phyloP scores from a whole-genome alignment of 2,797 vertebrate genomes.

The Urosaurus nigricauda region DNA sequence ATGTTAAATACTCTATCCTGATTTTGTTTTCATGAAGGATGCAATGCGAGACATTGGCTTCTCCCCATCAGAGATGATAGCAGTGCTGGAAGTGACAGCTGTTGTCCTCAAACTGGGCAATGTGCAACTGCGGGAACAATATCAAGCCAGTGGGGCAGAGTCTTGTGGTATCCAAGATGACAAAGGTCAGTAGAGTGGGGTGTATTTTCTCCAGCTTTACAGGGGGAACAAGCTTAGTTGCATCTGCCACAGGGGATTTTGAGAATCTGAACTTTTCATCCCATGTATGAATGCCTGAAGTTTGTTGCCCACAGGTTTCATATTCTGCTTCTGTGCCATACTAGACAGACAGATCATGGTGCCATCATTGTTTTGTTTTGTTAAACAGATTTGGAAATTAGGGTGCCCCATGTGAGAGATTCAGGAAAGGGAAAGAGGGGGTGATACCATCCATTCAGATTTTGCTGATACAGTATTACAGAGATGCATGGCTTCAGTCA shows the following conservation, averaged over 20 bases:
- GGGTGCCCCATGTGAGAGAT: background rate
- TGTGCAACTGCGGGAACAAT: slow-evolving; percentile 71
- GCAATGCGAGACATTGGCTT: slow-evolving; percentile 83
- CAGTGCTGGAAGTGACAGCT: slow-evolving; percentile 79
- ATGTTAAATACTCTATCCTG: background rate
- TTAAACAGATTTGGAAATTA: background rate
- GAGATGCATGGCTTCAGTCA: background rate
- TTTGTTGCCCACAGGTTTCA: too few species aligned
- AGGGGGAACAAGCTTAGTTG: background rate
- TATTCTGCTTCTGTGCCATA: too few species aligned
- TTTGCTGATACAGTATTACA: background rate
- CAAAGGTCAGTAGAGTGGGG: slow-evolving; percentile 70
- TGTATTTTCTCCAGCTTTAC: too few species aligned
- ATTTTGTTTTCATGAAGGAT: slow-evolving; percentile 63
- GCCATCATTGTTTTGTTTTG: background rate
- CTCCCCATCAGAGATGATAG: slow-evolving; percentile 67
- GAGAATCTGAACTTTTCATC: background rate
- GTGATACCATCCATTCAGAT: background rate
- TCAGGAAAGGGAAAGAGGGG: too few species aligned
- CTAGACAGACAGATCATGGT: background rate
- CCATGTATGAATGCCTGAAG: too few species aligned
- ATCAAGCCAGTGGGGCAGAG: slow-evolving; percentile 76
- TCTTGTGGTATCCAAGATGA: slow-evolving; percentile 73
- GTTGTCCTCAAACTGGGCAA: slow-evolving; percentile 84
- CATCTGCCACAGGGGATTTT: background rate